Evolutionary conservation across 2,888 invertebrate genomes (phyloP).

Genomic region (Hypomecis punctinalis): DNA sequence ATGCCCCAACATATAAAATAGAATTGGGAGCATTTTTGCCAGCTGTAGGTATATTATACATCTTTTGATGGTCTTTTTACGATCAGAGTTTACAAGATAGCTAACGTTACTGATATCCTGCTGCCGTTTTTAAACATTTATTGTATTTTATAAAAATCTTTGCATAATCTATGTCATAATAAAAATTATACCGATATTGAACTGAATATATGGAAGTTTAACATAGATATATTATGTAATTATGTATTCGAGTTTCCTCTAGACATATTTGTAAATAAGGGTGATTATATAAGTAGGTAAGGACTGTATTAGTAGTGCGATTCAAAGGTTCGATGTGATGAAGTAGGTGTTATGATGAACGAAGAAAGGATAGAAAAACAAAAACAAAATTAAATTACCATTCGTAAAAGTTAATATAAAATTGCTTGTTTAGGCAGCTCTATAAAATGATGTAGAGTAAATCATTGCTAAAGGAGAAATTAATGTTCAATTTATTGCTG

Average conservation of each 20-base stretch:
- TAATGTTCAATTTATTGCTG: no score
- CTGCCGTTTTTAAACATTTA: slow-evolving; percentile 25
- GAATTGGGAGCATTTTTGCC: slow-evolving; percentile 48
- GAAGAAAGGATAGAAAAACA: neutral
- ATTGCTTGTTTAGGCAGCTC: no score
- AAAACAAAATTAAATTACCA: neutral
- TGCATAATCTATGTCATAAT: slow-evolving; percentile 30
- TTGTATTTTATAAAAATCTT: slow-evolving; percentile 24
- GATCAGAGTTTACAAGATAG: slow-evolving; percentile 30
- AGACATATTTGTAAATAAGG: slow-evolving; percentile 31
- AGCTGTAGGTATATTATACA: slow-evolving; percentile 29
- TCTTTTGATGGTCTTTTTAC: slow-evolving; percentile 47
- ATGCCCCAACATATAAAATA: slow-evolving; percentile 16
- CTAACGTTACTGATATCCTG: slow-evolving; percentile 17
- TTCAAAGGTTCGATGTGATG: slow-evolving; percentile 3
- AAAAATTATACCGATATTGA: slow-evolving; percentile 27
- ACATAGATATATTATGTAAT: slow-evolving; percentile 4
- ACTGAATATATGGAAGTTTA: slow-evolving; percentile 30
- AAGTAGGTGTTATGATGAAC: neutral
- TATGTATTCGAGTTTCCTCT: slow-evolving; percentile 32
- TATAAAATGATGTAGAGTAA: no score
- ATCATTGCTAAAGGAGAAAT: no score
- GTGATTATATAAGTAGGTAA: slow-evolving; percentile 13
- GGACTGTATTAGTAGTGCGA: slow-evolving; percentile 23
- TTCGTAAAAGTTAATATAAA: no score